Evolutionary conservation across 2,113 vertebrate species (phyloP).

Genomic region (Vicugna pacos): DNA sequence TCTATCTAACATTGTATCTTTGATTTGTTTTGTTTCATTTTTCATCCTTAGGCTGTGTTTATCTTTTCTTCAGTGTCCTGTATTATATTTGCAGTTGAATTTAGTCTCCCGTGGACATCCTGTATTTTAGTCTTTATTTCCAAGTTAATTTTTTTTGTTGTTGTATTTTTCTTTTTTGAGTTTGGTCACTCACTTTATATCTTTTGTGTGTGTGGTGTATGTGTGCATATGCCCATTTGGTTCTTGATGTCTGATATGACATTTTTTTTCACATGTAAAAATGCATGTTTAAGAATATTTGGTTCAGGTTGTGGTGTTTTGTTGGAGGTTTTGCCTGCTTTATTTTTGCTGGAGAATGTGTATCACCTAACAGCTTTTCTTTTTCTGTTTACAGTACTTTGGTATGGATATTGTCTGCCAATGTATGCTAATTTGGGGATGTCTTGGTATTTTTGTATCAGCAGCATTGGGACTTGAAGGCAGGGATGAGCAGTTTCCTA

Average conservation of each 20-base stretch:
- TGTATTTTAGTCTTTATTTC: background rate
- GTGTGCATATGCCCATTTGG: background rate
- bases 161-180: background rate
- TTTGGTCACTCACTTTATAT: background rate
- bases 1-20: background rate
- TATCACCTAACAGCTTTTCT: background rate
- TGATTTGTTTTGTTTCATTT: constrained; percentile 9
- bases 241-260: background rate
- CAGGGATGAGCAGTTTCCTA: background rate
- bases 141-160: background rate
- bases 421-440: constrained; percentile 13
- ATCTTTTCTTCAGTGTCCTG: background rate
- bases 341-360: background rate
- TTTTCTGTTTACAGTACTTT: background rate
- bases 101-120: background rate
- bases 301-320: background rate
- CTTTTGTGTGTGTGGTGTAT: background rate
- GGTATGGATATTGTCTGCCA: background rate
- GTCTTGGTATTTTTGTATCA: background rate
- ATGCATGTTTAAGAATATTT: background rate
- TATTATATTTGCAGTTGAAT: background rate
- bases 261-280: background rate
- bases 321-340: background rate
- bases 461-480: background rate
- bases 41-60: background rate